These are phyloP conservation scores for Invenusta paracnida DNA, from an alignment of 2,888 invertebrate species.

Conservation along the genomic window DNA sequence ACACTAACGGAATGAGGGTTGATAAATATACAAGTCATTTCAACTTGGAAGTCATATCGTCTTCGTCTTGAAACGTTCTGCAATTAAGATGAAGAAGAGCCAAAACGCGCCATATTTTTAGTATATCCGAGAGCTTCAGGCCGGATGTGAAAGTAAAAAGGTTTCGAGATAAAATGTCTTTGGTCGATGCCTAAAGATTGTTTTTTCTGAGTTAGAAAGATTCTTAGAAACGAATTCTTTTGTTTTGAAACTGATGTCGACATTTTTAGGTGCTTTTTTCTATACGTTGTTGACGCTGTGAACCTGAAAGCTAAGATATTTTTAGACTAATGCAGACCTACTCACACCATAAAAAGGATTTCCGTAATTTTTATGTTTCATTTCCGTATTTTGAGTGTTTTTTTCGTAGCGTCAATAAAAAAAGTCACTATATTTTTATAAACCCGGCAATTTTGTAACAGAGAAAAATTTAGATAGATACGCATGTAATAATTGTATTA, in stretches of 20 bases:
- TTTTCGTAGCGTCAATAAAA: too few relatives aligned
- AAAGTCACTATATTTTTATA: too few relatives aligned
- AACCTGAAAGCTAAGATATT: background rate
- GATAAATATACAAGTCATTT: background rate
- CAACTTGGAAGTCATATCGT: background rate
- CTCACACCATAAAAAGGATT: too few relatives aligned
- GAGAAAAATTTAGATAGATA: too few relatives aligned
- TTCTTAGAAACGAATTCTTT: background rate
- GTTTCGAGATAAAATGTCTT: background rate
- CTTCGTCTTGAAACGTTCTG: background rate
- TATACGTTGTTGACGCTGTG: background rate
- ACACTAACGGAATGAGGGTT: background rate
- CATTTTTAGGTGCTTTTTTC: background rate
- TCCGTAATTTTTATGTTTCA: too few relatives aligned
- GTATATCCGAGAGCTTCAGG: background rate
- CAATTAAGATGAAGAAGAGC: background rate
- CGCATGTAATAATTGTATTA: too few relatives aligned
- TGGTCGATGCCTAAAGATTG: background rate
- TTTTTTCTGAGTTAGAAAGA: background rate
- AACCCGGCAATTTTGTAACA: too few relatives aligned
- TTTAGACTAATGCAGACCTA: too few relatives aligned
- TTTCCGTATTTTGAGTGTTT: too few relatives aligned
- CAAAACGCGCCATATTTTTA: background rate
- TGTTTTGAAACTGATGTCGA: background rate
- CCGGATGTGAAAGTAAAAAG: background rate